phyloP scores from a whole-genome alignment of 1,140 invertebrate genomes.

The Luehdorfia chinensis region DNA sequence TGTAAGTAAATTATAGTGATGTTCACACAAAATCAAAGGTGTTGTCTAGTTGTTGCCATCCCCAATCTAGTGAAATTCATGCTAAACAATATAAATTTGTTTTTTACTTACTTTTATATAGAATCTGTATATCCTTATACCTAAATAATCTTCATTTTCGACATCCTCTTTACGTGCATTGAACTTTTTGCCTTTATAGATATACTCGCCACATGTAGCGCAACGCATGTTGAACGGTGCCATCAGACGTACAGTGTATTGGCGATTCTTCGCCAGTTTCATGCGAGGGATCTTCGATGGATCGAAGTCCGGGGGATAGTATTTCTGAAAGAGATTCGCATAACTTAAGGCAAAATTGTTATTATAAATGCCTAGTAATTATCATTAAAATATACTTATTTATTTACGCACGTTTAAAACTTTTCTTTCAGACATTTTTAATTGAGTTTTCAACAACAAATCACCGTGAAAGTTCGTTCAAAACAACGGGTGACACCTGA shows the following conservation, averaged over 20 bases:
- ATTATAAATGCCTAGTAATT: too few species aligned
- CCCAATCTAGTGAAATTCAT: too few species aligned
- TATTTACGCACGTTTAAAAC: constrained; percentile 94
- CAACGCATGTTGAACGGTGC: constrained; percentile 99
- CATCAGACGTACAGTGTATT: constrained; percentile 98
- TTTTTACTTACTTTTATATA: constrained; percentile 85
- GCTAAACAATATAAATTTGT: too few species aligned
- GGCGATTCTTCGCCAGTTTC: constrained; percentile 94
- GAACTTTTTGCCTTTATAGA: constrained; percentile 99
- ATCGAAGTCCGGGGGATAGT: constrained; percentile 99
- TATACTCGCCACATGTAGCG: constrained; percentile 99
- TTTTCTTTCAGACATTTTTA: constrained; percentile 93
- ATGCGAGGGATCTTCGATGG: constrained; percentile 99
- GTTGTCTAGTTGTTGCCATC: too few species aligned
- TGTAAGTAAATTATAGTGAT: too few species aligned
- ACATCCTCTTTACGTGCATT: constrained; percentile 99
- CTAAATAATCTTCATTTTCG: constrained; percentile 98
- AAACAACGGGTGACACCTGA: too few species aligned
- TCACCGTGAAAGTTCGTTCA: neutral
- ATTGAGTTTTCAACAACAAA: neutral
- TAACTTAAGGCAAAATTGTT: neutral
- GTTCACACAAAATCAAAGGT: too few species aligned
- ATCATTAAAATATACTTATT: neutral
- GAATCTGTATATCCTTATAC: constrained; percentile 97
- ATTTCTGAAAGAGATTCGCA: constrained; percentile 87